Base-by-base conservation (phyloP, 53 echinoderm and acorn worm species). In the Echinometra lucunter region DNA sequence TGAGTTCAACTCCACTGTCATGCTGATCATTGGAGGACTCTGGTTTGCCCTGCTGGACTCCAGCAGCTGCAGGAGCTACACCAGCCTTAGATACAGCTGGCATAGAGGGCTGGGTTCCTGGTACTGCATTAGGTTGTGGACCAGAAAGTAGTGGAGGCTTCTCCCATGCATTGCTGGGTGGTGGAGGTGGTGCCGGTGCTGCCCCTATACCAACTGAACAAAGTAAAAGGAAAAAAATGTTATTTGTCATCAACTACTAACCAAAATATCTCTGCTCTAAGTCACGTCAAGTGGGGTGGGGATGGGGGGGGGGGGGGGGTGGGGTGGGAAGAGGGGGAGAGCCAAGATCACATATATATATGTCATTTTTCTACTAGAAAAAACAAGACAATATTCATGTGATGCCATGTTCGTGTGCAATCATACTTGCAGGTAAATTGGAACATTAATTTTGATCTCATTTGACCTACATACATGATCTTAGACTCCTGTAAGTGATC, bases 1-100 rank as follows among this genome's bases (percentile, higher is more conserved):
- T 98, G 57, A 98, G 96, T 92, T 98, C 98, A n/a, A 98, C 96
- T 0, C 98, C 98, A 57, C 98, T 97, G 75, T 98, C 98, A 85
- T 97, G 98, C 87, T 98, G 98, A 66, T 98, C 98, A 47, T 49
- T 95, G 78, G 94, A 40, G 44, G 94, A 94, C 70, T 95, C 95
- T 0, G 96, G 95, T 78, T 97, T 97, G 70, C 96, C 96, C 13
- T 95, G 92, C 91, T 66, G 91, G 42, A 91, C 91, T 23, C 38
- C 60, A 57, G 57, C 53, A 53, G 53, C 35, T 58, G 94, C 67
- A 57, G 28, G n/a, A 47, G 89, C 72, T 69, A 55, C 88, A 58
- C 45, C 55, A 91, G 91, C 34, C 88, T 82, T 90, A 60, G 94
- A 63, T 94, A 56, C 89, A 37, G 28, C 45, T 45, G 89, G 89